phyloP scores from a whole-genome alignment of 1,140 invertebrate species.

The Glomeris maerens region DNA sequence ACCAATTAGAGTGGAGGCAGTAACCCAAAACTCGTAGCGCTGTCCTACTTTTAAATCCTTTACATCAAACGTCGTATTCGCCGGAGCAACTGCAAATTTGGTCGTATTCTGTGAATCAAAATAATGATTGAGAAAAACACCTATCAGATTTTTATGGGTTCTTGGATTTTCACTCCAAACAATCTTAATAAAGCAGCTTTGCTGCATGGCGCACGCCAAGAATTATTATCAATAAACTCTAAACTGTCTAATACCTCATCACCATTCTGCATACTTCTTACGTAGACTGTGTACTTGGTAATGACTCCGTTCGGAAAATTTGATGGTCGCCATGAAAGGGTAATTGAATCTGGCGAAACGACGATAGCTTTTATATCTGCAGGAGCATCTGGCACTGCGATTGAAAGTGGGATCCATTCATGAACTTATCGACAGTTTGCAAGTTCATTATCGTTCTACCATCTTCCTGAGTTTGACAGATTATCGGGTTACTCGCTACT shows the following conservation, averaged over 20 bases:
- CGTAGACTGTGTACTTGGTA: conserved; percentile 84
- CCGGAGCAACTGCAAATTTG: neutral
- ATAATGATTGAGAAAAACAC: too few species aligned
- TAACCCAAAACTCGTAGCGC: conserved; percentile 26
- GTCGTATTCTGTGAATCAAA: neutral
- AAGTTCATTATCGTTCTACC: too few species aligned
- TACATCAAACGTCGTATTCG: neutral
- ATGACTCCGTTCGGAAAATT: conserved; percentile 82
- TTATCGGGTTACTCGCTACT: conserved; percentile 31
- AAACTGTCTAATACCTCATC: neutral
- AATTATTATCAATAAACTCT: neutral
- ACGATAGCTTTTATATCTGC: conserved; percentile 81
- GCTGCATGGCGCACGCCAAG: too few species aligned
- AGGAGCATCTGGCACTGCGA: conserved; percentile 87
- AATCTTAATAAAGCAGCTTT: too few species aligned
- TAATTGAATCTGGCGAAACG: conserved; percentile 74
- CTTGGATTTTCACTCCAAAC: too few species aligned
- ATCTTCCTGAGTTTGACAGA: conserved; percentile 34
- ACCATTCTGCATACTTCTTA: conserved; percentile 28
- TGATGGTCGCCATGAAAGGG: conserved; percentile 85
- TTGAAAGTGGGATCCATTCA: too few species aligned
- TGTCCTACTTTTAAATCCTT: conserved; percentile 33
- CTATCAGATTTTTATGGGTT: too few species aligned
- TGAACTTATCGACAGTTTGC: too few species aligned
- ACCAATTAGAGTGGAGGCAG: conserved; percentile 25